phyloP scores from a whole-genome alignment of 2,888 invertebrate genomes.

The Drosophila suboccidentalis region DNA sequence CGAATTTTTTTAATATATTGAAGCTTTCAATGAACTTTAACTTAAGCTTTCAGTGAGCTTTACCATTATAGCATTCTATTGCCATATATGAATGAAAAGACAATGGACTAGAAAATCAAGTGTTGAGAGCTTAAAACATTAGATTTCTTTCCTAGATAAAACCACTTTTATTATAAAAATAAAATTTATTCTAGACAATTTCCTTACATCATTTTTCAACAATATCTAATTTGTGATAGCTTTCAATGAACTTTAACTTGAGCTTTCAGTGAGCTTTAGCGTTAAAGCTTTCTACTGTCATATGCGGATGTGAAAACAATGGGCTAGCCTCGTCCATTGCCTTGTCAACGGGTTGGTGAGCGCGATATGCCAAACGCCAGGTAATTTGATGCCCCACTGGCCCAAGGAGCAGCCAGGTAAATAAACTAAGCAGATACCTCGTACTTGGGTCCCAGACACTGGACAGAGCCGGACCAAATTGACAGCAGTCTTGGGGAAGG shows the following conservation, averaged over 20 bases:
- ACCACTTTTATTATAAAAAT: no score
- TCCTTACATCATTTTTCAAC: no score
- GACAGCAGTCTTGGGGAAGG: slow-evolving; percentile 26
- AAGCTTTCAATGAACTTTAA: background rate
- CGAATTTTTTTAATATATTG: background rate
- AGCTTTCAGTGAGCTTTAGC: background rate
- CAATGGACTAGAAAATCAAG: slow-evolving; percentile 7
- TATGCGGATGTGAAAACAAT: slow-evolving; percentile 20
- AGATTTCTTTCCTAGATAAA: no score
- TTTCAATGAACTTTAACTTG: slow-evolving; percentile 1
- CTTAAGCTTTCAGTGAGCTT: background rate
- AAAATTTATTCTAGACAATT: no score
- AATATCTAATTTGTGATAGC: background rate
- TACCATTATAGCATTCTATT: slow-evolving; percentile 7
- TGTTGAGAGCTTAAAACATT: no score
- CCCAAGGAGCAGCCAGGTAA: slow-evolving; percentile 19
- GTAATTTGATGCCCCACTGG: slow-evolving; percentile 37
- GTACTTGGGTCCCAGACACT: background rate
- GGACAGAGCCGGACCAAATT: slow-evolving; percentile 24
- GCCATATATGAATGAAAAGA: slow-evolving; percentile 13
- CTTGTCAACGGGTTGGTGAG: slow-evolving; percentile 29
- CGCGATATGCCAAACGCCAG: slow-evolving; percentile 48
- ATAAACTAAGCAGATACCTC: slow-evolving; percentile 22
- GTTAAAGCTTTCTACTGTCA: slow-evolving; percentile 15
- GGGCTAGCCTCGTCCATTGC: slow-evolving; percentile 23